Evolutionary conservation across 2,797 vertebrate genomes (phyloP), one percentile per base, ranked within the genome.

Genomic region (Gallirallus australis): DNA sequence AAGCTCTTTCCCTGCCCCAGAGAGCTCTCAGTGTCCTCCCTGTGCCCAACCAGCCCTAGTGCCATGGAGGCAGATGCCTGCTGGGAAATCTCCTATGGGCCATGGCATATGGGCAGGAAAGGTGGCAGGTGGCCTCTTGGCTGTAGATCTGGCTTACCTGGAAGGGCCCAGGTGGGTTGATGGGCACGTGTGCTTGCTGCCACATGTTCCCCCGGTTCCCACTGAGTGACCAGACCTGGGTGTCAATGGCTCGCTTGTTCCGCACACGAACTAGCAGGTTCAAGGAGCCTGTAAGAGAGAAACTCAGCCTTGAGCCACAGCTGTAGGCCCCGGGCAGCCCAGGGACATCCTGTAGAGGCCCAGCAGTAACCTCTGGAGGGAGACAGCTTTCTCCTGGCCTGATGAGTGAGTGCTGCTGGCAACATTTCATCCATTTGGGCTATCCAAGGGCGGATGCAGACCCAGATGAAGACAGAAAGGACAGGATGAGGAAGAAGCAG

Each of bases 81-180:
- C 37, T 17, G 25, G 31, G 23, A 82, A 79, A 72, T 45, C n/a
- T 70, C n/a, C 66, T 39, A 60, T 30, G 40, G 52, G 28, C 33
- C 63, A 25, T 9, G 23, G 54, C 60, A 63, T 23, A 19, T 0
- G 7, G 19, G 42, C 2, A 35, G 52, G 28, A 50, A 12, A 73
- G 28, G n/a, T 53, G 65, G 31, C 57, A 79, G n/a, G 15, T 5
- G 6, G 17, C 54, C 77, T 27, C 15, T 27, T 23, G 33, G 24
- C 27, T 27, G 53, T 35, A 42, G 57, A 31, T 25, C 63, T 87
- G 76, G 73, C 97, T 98, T 97, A 99, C 99, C 99, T 99, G 99
- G 97, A 99, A 99, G 23, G 99, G 99, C 75, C 99, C 99, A 0
- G 98, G 98, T 0, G 99, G 99, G 94, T 98, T 99, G 96, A 99